Base-by-base conservation (phyloP, 1,140 invertebrate species). In the Drosophila parabipectinata region DNA sequence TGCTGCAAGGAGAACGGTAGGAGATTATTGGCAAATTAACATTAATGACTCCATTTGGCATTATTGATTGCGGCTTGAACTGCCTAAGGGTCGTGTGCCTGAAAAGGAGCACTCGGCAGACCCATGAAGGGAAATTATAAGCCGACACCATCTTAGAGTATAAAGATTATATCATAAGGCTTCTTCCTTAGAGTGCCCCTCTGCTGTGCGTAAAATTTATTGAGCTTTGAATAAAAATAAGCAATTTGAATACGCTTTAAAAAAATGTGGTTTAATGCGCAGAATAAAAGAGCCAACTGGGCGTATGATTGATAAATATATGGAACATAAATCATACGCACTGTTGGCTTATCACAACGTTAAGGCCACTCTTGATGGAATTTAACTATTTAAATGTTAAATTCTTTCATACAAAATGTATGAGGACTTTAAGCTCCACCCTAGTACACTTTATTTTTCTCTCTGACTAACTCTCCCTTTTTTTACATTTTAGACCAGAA, bases 61-160 rank as follows among this genome's bases (percentile, higher is more conserved):
- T 72, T 85, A 85, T 85, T 87, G 82, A 78, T 87, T 82, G 69
- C 52, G 66, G 30, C 74, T 59, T 75, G 66, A 87, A 81, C 75
- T 45, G 58, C 32, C 54, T 68, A 75, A 68, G 64, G 57, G 68
- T 87, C 73, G 79, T 50, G 9, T 45, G 10, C 28, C 50, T 61
- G 63, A 44, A 64, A 58, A 67, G 39, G 47, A 39, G 55, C 57
- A 37, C 63, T 61, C 64, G n/a, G 7, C 48, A 57, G 21, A 57
- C 53, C 54, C 26, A 53, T 53, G 15, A 21, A 30, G 26, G 18
- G 26, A 53, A 67, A 53, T 67, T 34, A 45, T 53, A 64, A 30
- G 32, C 24, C 60, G 9, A 10, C 12, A 10, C 18, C 55, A 34
- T 28, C 30, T 28, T 51, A 37, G 30, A 44, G 32, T 18, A 53